Conservation (phyloP, 1,140 invertebrate species). For the Hyphantria cunea region DNA sequence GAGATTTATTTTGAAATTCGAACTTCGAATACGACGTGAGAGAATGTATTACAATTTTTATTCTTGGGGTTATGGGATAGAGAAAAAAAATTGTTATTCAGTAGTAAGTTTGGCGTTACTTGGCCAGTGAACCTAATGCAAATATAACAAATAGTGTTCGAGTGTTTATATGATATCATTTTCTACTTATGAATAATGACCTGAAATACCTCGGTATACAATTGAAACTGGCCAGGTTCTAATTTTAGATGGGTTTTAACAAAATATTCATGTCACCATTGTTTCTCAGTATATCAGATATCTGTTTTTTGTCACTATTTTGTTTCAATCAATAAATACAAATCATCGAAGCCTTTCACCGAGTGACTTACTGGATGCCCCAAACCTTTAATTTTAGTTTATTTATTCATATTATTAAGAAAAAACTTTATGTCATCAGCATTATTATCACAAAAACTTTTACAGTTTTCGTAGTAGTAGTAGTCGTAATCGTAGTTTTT, state of each 20-base stretch:
- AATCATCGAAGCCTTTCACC: too few relatives aligned
- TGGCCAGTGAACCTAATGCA: slow-evolving; percentile 44
- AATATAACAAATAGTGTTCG: slow-evolving; percentile 37
- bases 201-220: slow-evolving; percentile 30
- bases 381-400: too few relatives aligned
- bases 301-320: too few relatives aligned
- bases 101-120: slow-evolving; percentile 27
- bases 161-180: slow-evolving; percentile 42
- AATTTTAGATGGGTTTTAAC: slow-evolving; percentile 18
- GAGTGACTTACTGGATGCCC: too few relatives aligned
- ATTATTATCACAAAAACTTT: too few relatives aligned
- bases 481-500: too few relatives aligned
- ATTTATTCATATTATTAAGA: too few relatives aligned
- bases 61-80: slow-evolving; percentile 9
- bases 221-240: slow-evolving; percentile 6
- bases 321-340: too few relatives aligned
- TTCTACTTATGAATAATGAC: slow-evolving; percentile 36
- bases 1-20: slow-evolving; percentile 69
- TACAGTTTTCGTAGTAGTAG: too few relatives aligned
- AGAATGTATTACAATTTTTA: slow-evolving; percentile 36
- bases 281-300: too few relatives aligned
- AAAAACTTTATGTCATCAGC: too few relatives aligned
- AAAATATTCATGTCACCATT: slow-evolving; percentile 1
- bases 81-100: background rate
- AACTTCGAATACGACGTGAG: slow-evolving; percentile 44